Conservation (phyloP, 2,888 invertebrate species). For the Steinernema carpocapsae region DNA sequence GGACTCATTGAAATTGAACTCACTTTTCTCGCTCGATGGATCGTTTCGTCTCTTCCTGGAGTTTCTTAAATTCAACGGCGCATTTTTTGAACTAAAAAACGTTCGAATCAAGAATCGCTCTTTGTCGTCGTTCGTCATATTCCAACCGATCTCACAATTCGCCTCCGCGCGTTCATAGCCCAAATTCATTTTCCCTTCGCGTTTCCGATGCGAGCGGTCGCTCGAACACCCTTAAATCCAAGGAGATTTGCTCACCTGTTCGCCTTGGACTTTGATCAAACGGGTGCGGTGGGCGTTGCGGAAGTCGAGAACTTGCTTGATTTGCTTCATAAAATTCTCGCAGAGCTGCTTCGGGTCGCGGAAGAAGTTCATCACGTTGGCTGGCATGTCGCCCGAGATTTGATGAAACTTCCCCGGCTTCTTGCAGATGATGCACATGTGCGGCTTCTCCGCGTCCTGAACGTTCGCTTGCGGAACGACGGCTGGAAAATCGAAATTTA, state of each 20-base stretch:
- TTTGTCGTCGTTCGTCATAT: too few species aligned
- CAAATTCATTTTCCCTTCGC: neutral
- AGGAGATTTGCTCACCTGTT: neutral
- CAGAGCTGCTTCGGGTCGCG: slow-evolving; percentile 19
- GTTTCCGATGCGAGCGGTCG: too few species aligned
- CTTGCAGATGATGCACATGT: slow-evolving; percentile 10
- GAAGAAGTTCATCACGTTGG: slow-evolving; percentile 11
- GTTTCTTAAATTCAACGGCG: slow-evolving; percentile 2
- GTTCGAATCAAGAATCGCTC: too few species aligned
- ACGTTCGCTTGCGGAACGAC: neutral
- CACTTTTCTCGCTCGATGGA: slow-evolving; percentile 3
- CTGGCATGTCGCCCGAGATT: slow-evolving; percentile 9
- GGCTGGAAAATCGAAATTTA: neutral
- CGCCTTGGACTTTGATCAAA: neutral
- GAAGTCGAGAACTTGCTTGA: slow-evolving; percentile 20
- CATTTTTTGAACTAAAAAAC: slow-evolving; percentile 30
- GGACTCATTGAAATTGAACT: neutral
- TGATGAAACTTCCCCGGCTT: neutral
- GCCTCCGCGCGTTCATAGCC: too few species aligned
- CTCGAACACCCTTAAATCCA: too few species aligned
- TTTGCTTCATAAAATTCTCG: slow-evolving; percentile 17
- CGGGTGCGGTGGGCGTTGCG: slow-evolving; percentile 8
- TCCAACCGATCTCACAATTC: too few species aligned
- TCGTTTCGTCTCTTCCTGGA: neutral
- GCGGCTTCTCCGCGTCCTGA: slow-evolving; percentile 4